These are phyloP conservation scores for Medauroidea extradentata DNA, from an alignment of 1,140 invertebrate species.

Conservation along the genomic window DNA sequence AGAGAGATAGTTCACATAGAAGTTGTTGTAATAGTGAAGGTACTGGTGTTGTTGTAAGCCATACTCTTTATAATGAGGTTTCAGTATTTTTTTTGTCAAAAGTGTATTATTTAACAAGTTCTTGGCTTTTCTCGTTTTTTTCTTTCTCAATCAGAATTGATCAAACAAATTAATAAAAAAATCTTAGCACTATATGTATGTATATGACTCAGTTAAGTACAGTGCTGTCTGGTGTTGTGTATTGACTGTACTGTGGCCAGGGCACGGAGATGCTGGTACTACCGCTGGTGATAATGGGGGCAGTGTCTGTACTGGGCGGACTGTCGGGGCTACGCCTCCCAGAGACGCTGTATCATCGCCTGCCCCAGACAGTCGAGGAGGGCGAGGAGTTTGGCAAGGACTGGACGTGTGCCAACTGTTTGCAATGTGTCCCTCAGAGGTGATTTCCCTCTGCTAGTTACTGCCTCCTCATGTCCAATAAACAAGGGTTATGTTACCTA, in stretches of 20 bases:
- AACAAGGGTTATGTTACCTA: too few relatives aligned
- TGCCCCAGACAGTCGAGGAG: conserved; percentile 81
- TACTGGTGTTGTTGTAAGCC: too few relatives aligned
- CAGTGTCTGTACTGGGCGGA: conserved; percentile 71
- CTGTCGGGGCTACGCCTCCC: conserved; percentile 71
- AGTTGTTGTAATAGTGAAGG: too few relatives aligned
- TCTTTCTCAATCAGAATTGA: conserved; percentile 7
- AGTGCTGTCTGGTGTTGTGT: background rate
- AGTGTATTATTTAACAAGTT: conserved; percentile 13
- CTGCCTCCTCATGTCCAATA: too few relatives aligned
- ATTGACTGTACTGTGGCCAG: conserved; percentile 53
- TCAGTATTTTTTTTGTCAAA: background rate
- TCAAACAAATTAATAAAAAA: background rate
- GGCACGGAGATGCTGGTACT: conserved; percentile 77
- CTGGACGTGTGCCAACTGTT: conserved; percentile 68
- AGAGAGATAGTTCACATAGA: too few relatives aligned
- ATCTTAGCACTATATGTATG: background rate
- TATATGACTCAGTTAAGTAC: background rate
- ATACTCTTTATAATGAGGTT: too few relatives aligned
- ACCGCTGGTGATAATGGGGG: conserved; percentile 75
- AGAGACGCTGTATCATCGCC: conserved; percentile 71
- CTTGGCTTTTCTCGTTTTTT: too few relatives aligned
- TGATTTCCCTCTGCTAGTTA: too few relatives aligned
- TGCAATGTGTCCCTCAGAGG: conserved; percentile 53
- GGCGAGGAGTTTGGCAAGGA: conserved; percentile 84